A percentile compares a stretch with the other conserved stretches of the same genome.
These are phyloP conservation scores for Pangasius sanitwongsei DNA, from an alignment of 2,797 vertebrate species.

Conservation along the genomic window DNA sequence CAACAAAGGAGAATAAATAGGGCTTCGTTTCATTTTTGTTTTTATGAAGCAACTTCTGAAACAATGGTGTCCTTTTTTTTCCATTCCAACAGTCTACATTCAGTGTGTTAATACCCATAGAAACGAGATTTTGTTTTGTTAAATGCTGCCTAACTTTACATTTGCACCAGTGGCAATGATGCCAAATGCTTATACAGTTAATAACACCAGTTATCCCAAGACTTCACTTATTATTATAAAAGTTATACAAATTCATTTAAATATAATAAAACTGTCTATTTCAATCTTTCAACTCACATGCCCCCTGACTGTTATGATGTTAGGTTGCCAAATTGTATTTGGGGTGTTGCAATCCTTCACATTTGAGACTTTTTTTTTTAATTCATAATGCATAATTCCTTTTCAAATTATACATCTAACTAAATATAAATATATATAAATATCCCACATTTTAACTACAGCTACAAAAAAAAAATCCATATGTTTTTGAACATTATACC, in stretches of 20 bases:
- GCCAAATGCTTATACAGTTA: not conserved
- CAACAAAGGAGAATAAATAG: slow-evolving; percentile 46
- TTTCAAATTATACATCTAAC: not conserved
- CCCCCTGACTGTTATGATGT: not conserved
- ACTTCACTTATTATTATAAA: not conserved
- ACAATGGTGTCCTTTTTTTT: too few relatives aligned
- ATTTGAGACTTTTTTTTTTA: not conserved
- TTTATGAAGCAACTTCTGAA: not conserved
- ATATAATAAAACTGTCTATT: not conserved
- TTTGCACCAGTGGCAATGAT: not conserved
- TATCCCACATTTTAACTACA: not conserved
- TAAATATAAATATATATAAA: not conserved
- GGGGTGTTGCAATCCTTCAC: not conserved
- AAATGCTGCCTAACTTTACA: not conserved
- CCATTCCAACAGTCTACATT: not conserved
- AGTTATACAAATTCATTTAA: not conserved
- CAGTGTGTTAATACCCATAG: not conserved
- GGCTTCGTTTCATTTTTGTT: slow-evolving; percentile 1
- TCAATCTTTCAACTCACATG: not conserved
- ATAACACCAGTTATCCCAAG: not conserved
- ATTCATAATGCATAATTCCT: not conserved
- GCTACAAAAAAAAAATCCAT: not conserved
- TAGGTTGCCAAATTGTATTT: not conserved
- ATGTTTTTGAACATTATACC: not conserved
- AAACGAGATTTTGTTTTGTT: not conserved